Evolutionary conservation across 2,888 invertebrate genomes (phyloP).

Genomic region (Rugalucina vietnamica): DNA sequence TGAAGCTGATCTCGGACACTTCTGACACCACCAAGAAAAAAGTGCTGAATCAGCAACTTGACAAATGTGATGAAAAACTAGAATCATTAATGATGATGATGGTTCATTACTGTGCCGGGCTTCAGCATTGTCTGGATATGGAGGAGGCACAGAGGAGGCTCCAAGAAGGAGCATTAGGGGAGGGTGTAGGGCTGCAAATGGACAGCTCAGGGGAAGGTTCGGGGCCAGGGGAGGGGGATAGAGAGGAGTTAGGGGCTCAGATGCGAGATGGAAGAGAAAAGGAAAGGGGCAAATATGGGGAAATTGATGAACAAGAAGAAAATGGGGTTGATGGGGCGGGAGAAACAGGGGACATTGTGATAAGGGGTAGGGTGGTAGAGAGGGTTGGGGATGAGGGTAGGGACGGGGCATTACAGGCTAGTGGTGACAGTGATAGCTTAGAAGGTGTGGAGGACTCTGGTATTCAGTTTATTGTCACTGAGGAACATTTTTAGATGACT

Average conservation of each 20-base stretch:
- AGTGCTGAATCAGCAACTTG: constrained; percentile 81
- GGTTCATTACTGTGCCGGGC: constrained; percentile 97
- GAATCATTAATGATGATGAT: constrained; percentile 96
- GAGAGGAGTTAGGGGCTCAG: not conserved
- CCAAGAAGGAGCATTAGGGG: not conserved
- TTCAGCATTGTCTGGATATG: constrained; percentile 91
- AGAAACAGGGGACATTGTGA: not conserved
- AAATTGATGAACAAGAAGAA: not conserved
- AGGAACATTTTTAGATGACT: not conserved
- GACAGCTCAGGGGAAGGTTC: not conserved
- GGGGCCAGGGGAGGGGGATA: not conserved
- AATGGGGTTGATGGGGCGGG: not conserved
- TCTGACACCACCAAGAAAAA: constrained; percentile 73
- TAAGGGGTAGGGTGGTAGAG: not conserved
- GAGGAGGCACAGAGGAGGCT: constrained; percentile 59
- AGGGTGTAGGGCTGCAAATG: not conserved
- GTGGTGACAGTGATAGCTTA: constrained; percentile 7
- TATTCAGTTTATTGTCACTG: constrained; percentile 60
- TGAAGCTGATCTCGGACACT: constrained; percentile 83
- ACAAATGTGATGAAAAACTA: constrained; percentile 92
- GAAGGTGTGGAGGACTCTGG: constrained; percentile 44
- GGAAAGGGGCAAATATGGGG: no score
- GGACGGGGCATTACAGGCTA: constrained; percentile 14
- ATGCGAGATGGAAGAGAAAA: not conserved
- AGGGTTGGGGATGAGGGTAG: not conserved